Evolutionary conservation across 2,797 vertebrate genomes (phyloP), one percentile per base, ranked within the genome.

Genomic region (Lophius americanus): DNA sequence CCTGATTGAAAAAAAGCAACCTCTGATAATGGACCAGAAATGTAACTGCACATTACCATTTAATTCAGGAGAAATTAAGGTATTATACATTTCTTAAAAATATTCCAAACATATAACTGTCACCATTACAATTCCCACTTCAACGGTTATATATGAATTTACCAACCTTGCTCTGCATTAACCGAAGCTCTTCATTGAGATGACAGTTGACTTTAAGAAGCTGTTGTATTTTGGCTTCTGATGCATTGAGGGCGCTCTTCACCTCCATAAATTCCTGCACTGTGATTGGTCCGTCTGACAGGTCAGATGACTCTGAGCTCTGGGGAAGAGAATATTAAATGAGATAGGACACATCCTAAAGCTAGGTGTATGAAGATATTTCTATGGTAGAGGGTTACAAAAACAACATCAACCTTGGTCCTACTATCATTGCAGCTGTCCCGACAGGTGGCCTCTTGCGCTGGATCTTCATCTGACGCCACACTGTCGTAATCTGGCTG

Each of bases 401-500:
- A 53, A 49, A 4, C 5, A 35, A 55, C 7, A 63, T 12, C 42
- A 75, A 98, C 97, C 96, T 98, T 99, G 81, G 97, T 95, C 66
- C 96, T 92, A 54, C 89, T 91, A 1, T 95, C 94, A 78, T 95
- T 97, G 71, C 89, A 91, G 14, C 93, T 94, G 89, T 96, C 96
- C 68, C 90, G 89, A 39, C 94, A 89, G 6, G 88, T 85, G 4
- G 91, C 90, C 70, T 97, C 97, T 42, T 94, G 91, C 38, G 96
- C 96, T 0, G 93, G 94, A 70, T 99, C 98, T 85, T 99, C 98
- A 58, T 99, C 98, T 3, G 97, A 99, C 0, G 98, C 98, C 72
- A 99, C 98, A 0, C 98, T 99, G 92, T 99, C 98, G 2, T 99
- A 99, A 85, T 99, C 98, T 0, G 98, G 98, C 87, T 99, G 98